Evolutionary conservation across 2,113 vertebrate genomes (phyloP).

Genomic region (Calyptommatus sinebrachiatus): DNA sequence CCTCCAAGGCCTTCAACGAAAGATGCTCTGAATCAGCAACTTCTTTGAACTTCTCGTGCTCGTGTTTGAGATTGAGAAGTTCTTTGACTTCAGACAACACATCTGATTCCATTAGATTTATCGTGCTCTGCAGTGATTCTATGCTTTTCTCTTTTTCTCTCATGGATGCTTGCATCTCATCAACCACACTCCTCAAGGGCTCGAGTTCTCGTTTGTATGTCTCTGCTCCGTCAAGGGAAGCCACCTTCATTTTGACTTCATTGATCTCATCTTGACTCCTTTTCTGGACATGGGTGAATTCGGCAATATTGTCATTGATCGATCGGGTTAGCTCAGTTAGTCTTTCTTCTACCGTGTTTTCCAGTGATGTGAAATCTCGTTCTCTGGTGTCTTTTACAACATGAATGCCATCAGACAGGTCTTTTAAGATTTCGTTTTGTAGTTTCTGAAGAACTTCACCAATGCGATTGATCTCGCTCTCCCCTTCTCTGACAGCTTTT

Average conservation of each 20-base stretch:
- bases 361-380: slow-evolving; percentile 86
- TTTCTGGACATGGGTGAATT: slow-evolving; percentile 86
- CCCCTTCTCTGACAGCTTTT: slow-evolving; percentile 79
- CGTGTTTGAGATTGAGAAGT: slow-evolving; percentile 81
- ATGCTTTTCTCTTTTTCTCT: slow-evolving; percentile 69
- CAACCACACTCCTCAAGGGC: slow-evolving; percentile 72
- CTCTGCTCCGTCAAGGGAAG: slow-evolving; percentile 67
- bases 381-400: slow-evolving; percentile 90
- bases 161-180: slow-evolving; percentile 73
- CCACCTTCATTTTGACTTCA: slow-evolving; percentile 79
- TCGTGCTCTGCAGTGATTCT: slow-evolving; percentile 76
- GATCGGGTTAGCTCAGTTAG: slow-evolving; percentile 88
- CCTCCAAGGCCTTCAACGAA: slow-evolving; percentile 73
- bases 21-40: slow-evolving; percentile 71
- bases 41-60: slow-evolving; percentile 81
- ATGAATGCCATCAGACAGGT: slow-evolving; percentile 85
- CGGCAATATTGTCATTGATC: slow-evolving; percentile 84
- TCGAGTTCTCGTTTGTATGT: slow-evolving; percentile 75
- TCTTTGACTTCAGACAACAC: slow-evolving; percentile 89
- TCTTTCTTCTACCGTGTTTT: slow-evolving; percentile 88
- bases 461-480: slow-evolving; percentile 83
- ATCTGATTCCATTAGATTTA: slow-evolving; percentile 80
- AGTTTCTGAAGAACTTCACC: slow-evolving; percentile 91
- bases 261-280: slow-evolving; percentile 83
- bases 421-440: slow-evolving; percentile 87